Percentiles rank a stretch among this genome's conserved stretches.
Evolutionary conservation across 2,113 vertebrate genomes (phyloP).

Genomic region (Tricholaema leucomelas): DNA sequence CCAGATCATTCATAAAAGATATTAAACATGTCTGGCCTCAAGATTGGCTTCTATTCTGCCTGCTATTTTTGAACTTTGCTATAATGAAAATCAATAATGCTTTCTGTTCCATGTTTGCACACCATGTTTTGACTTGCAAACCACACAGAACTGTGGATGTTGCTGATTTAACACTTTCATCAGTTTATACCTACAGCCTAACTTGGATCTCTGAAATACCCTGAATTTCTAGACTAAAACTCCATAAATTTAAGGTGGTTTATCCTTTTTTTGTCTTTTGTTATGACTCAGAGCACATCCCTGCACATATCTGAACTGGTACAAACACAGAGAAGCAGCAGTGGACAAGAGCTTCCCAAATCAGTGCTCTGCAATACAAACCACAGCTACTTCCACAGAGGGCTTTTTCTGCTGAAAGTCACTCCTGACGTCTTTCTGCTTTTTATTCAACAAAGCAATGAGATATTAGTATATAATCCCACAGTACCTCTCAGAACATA

Average conservation of each 20-base stretch:
- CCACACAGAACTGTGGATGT: not conserved
- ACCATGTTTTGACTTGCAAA: not conserved
- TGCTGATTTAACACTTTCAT: not conserved
- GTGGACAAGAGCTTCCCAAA: not conserved
- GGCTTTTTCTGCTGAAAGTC: not conserved
- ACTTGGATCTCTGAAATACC: not conserved
- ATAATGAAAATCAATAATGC: not conserved
- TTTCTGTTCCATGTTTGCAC: not conserved
- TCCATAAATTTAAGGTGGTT: not conserved
- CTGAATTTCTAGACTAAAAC: not conserved
- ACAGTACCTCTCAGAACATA: not conserved
- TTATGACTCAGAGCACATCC: not conserved
- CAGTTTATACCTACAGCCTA: not conserved
- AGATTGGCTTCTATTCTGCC: not conserved
- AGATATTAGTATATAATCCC: not conserved
- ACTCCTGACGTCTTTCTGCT: not conserved
- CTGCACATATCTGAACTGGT: not conserved
- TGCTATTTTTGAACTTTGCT: not conserved
- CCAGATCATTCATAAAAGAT: no score
- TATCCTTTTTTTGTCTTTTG: no score
- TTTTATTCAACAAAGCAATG: not conserved
- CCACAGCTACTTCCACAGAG: not conserved
- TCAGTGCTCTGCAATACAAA: not conserved
- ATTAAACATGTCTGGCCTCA: no score
- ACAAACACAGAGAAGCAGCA: not conserved